Evolutionary conservation across 2,113 vertebrate genomes (phyloP).

Genomic region (Microcebus ravelobensis): DNA sequence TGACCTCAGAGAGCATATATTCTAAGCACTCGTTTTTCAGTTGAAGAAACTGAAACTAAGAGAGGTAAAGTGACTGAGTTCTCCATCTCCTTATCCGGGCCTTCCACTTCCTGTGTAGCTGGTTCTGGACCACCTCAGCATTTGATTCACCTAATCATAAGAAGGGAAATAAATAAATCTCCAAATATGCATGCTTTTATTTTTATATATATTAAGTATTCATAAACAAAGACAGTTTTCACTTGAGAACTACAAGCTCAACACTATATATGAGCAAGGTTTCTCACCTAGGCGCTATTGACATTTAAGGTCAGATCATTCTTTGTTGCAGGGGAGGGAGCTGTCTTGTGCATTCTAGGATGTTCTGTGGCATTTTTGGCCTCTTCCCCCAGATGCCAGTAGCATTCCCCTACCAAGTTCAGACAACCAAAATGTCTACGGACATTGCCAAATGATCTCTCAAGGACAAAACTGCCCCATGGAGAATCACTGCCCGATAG

Average conservation of each 20-base stretch:
- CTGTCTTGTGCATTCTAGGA: not conserved
- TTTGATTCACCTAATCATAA: not conserved
- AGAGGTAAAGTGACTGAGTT: not conserved
- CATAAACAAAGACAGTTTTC: not conserved
- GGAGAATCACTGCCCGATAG: not conserved
- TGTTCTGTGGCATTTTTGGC: not conserved
- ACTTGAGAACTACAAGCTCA: not conserved
- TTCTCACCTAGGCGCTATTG: not conserved
- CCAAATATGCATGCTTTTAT: not conserved
- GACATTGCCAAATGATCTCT: not conserved
- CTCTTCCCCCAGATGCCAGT: not conserved
- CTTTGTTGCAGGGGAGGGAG: not conserved
- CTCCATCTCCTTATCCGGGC: not conserved
- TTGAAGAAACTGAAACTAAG: not conserved
- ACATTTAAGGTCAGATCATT: not conserved
- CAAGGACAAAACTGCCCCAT: not conserved
- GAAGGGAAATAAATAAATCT: not conserved
- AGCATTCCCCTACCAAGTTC: not conserved
- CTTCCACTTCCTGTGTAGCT: not conserved
- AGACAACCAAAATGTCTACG: not conserved
- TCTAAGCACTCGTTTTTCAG: not conserved
- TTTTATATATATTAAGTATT: not conserved
- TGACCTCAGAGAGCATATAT: not conserved
- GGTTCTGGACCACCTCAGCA: not conserved
- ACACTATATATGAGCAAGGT: not conserved